phyloP scores from a whole-genome alignment of 2,888 invertebrate species.

The Diachrysia chrysitis region DNA sequence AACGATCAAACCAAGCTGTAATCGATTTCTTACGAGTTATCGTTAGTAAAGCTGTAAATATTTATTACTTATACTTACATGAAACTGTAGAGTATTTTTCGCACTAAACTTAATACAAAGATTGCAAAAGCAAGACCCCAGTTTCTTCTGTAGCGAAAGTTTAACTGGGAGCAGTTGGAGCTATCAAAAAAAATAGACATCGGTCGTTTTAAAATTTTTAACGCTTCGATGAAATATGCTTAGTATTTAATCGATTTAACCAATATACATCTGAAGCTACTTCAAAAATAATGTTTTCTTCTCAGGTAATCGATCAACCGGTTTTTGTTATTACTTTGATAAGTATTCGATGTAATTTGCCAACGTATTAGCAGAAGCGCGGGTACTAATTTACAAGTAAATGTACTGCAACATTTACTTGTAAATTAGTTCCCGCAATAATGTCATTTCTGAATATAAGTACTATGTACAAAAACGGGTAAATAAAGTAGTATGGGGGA shows the following conservation, averaged over 20 bases:
- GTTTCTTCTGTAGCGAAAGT: not conserved
- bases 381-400: too few species aligned
- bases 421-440: conserved; percentile 4
- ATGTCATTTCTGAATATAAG: not conserved
- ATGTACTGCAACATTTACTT: conserved; percentile 1
- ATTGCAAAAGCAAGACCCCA: too few species aligned
- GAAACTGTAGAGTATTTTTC: not conserved
- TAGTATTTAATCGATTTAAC: not conserved
- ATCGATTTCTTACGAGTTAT: conserved; percentile 1
- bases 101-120: not conserved
- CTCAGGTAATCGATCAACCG: not conserved
- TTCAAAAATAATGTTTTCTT: conserved; percentile 1
- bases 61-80: not conserved
- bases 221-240: not conserved
- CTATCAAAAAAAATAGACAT: not conserved
- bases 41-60: conserved; percentile 5
- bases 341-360: not conserved
- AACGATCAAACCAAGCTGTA: not conserved
- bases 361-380: not conserved
- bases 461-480: not conserved
- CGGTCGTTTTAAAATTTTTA: not conserved
- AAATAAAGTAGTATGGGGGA: not conserved
- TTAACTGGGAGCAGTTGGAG: not conserved
- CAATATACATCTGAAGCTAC: not conserved
- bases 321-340: not conserved